These are phyloP conservation scores for Vanessa atalanta DNA, from an alignment of 1,140 invertebrate genomes.

Conservation along the genomic window DNA sequence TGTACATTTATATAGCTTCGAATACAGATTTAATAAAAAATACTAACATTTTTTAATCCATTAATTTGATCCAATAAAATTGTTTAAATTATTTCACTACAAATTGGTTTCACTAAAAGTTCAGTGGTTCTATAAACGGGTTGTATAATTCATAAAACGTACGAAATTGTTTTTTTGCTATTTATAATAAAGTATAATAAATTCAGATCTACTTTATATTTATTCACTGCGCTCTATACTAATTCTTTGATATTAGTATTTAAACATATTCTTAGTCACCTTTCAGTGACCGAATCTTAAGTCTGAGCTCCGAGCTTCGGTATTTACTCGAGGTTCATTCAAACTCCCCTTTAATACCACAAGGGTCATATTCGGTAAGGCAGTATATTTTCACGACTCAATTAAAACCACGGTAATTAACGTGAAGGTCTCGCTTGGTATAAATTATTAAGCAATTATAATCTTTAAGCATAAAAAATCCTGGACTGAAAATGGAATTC, in stretches of 20 bases:
- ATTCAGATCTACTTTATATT: background rate
- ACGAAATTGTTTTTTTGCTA: background rate
- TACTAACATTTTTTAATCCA: background rate
- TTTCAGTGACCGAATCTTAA: slow-evolving; percentile 11
- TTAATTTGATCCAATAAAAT: background rate
- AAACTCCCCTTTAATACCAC: slow-evolving; percentile 23
- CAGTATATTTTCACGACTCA: slow-evolving; percentile 36
- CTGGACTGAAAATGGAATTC: background rate
- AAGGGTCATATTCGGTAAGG: slow-evolving; percentile 14
- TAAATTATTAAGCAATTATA: slow-evolving; percentile 37
- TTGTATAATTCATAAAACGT: no score
- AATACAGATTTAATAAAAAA: background rate
- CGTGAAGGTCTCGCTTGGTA: slow-evolving; percentile 18
- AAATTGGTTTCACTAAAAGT: background rate
- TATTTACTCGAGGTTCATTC: slow-evolving; percentile 16
- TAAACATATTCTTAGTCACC: background rate
- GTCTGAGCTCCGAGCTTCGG: background rate
- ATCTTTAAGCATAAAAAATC: background rate
- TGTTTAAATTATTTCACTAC: background rate
- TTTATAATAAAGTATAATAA: background rate
- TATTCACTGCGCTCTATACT: background rate
- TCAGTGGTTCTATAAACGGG: no score
- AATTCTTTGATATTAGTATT: background rate
- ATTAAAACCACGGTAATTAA: slow-evolving; percentile 36
- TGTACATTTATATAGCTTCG: slow-evolving; percentile 2